phyloP scores from a whole-genome alignment of 2,113 vertebrate genomes.

The Sinocyclocheilus maitianheensis region DNA sequence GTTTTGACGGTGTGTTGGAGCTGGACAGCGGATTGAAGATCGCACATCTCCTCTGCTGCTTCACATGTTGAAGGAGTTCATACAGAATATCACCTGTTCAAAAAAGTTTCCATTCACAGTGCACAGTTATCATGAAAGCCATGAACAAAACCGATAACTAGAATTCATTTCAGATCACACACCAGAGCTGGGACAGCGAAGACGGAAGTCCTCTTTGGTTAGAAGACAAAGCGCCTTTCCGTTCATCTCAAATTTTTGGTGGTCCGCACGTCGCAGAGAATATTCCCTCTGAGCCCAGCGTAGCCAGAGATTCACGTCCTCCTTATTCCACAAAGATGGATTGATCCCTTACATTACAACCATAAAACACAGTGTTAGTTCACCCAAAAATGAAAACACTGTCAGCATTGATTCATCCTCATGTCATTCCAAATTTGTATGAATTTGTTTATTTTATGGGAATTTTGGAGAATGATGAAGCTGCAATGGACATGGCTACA shows the following conservation, averaged over 20 bases:
- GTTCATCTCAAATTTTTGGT: slow-evolving; percentile 86
- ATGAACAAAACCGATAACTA: background rate
- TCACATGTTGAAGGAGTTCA: slow-evolving; percentile 88
- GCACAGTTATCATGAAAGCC: background rate
- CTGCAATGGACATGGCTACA: background rate
- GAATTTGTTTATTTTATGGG: background rate
- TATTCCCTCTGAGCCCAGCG: slow-evolving; percentile 91
- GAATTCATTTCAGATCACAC: slow-evolving; percentile 3
- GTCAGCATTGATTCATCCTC: background rate
- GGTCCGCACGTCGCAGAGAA: slow-evolving; percentile 72
- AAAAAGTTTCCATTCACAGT: slow-evolving; percentile 4
- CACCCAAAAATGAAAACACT: too few relatives aligned
- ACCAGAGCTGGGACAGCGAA: slow-evolving; percentile 89
- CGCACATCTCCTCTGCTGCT: slow-evolving; percentile 78
- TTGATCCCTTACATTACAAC: slow-evolving; percentile 80
- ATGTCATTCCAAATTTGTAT: background rate
- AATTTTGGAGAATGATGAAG: background rate
- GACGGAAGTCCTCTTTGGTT: slow-evolving; percentile 91
- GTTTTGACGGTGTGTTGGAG: slow-evolving; percentile 4
- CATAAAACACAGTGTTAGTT: background rate
- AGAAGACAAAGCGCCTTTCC: slow-evolving; percentile 90
- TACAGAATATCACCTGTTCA: slow-evolving; percentile 88
- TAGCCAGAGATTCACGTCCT: slow-evolving; percentile 88
- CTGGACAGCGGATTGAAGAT: slow-evolving; percentile 49
- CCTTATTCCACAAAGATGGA: slow-evolving; percentile 89